These are phyloP conservation scores for Epistrophe grossulariae DNA, from an alignment of 2,888 invertebrate species.

Conservation along the genomic window DNA sequence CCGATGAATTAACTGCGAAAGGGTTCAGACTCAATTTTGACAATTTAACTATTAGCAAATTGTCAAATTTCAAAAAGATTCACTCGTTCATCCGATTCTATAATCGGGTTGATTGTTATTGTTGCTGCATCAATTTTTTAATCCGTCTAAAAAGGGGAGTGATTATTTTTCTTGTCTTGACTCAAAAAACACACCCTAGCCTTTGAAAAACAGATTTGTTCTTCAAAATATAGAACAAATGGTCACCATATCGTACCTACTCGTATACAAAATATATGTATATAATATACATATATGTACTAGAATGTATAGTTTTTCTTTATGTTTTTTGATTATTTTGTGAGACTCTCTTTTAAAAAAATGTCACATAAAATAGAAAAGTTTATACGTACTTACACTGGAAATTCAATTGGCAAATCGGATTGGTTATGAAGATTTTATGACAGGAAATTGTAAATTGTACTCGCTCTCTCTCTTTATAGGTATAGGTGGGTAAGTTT, in stretches of 20 bases:
- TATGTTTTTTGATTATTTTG: constrained; percentile 28
- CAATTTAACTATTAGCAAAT: too few relatives aligned
- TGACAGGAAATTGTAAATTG: constrained; percentile 29
- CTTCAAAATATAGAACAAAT: background rate
- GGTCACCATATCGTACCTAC: background rate
- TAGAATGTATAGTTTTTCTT: background rate
- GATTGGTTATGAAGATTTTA: constrained; percentile 23
- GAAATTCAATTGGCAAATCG: background rate
- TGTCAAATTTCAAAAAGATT: too few relatives aligned
- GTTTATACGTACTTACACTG: background rate
- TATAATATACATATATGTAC: too few relatives aligned
- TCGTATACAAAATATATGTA: background rate
- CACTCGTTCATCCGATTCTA: too few relatives aligned
- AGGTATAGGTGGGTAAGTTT: background rate
- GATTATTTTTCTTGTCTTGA: too few relatives aligned
- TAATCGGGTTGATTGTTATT: too few relatives aligned
- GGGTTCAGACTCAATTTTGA: too few relatives aligned
- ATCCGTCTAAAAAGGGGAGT: too few relatives aligned
- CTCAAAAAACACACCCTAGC: too few relatives aligned
- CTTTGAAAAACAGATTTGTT: background rate
- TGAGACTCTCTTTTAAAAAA: constrained; percentile 1
- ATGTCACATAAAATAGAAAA: constrained; percentile 43
- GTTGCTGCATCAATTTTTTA: too few relatives aligned
- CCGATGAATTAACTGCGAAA: too few relatives aligned
- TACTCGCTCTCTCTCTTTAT: background rate